Base-by-base conservation (phyloP, 2,797 vertebrate species). In the Hippocampus kuda region DNA sequence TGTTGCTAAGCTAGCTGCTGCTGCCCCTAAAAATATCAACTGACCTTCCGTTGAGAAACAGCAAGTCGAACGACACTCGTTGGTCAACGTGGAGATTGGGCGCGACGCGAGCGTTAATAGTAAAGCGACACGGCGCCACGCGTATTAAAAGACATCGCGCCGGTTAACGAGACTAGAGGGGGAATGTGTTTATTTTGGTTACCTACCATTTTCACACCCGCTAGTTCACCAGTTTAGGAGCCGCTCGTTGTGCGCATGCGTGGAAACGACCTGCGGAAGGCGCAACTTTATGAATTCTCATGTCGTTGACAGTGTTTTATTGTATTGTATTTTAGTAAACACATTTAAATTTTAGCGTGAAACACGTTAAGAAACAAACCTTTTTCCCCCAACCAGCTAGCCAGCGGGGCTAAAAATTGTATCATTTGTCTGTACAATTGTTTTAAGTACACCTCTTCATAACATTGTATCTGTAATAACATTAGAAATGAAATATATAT, bases 181-280 rank as follows among this genome's bases (percentile, higher is more conserved):
- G 79, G 83, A 87, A 87, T 79, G 77, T 85, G 86, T 88, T 90
- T 90, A 88, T 89, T 89, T 89, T 87, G 88, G 79, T 90, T 86
- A 93, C 94, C 93, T 94, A 96, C 94, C 93, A 95, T 95, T 92
- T 94, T 94, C 90, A 93, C 92, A 89, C 91, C 91, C 91, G 92
- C 92, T 90, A 91, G 90, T 91, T 90, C 81, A 90, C 90, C 91
- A 93, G 91, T 92, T 92, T 91, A 91, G 87, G 88, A 91, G 86
- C 84, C 81, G 82, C 84, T 86, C 83, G 76, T 82, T 77, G 77
- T 91, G 86, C 91, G 88, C 90, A 79, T 87, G 91, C 90, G 92
- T 88, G 81, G 75, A 86, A 81, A 81, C 75, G 70, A 62, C 66
- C 11, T 49, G 13, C 44, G 61, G 49, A 67, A 65, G 63, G 63